A percentile compares a stretch with the other conserved stretches of the same genome.
Conservation (phyloP, 37 sponge, comb jelly and placozoan species). For the Aplysina aerophoba region DNA sequence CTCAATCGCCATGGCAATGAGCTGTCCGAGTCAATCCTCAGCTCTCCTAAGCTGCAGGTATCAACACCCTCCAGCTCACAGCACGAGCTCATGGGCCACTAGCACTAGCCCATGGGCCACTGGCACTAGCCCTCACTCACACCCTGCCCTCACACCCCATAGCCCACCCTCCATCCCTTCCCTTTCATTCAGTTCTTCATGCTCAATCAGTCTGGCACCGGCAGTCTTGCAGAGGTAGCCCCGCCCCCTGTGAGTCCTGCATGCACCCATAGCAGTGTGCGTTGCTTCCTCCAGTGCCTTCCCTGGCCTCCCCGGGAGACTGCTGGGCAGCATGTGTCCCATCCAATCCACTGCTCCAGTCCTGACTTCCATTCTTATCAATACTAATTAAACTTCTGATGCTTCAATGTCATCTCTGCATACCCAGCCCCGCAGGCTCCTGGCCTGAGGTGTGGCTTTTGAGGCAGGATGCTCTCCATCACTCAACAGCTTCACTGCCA, state of each 20-base stretch:
- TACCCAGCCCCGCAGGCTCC: not conserved
- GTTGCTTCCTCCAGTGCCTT: too few relatives aligned
- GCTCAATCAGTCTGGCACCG: slow-evolving; percentile 54
- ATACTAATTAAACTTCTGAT: not conserved
- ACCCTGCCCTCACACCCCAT: not conserved
- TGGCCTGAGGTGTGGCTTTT: not conserved
- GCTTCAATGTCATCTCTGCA: not conserved
- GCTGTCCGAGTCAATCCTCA: slow-evolving; percentile 56
- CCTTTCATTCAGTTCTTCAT: slow-evolving; percentile 68
- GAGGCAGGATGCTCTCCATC: not conserved
- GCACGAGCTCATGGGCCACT: not conserved
- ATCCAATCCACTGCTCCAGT: not conserved
- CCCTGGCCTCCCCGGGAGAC: not conserved
- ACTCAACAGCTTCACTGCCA: not conserved
- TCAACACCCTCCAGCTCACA: not conserved
- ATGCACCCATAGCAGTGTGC: too few relatives aligned
- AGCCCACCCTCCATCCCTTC: not conserved
- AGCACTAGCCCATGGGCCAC: not conserved
- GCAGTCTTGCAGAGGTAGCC: slow-evolving; percentile 79
- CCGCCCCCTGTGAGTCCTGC: slow-evolving; percentile 21
- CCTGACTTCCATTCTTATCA: not conserved
- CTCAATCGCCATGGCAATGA: slow-evolving; percentile 54
- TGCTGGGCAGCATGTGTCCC: too few relatives aligned
- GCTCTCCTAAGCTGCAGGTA: slow-evolving; percentile 82
- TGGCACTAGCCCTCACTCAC: not conserved